Conservation (phyloP, 2,797 vertebrate genomes). For the Rhinichthys osculus region DNA sequence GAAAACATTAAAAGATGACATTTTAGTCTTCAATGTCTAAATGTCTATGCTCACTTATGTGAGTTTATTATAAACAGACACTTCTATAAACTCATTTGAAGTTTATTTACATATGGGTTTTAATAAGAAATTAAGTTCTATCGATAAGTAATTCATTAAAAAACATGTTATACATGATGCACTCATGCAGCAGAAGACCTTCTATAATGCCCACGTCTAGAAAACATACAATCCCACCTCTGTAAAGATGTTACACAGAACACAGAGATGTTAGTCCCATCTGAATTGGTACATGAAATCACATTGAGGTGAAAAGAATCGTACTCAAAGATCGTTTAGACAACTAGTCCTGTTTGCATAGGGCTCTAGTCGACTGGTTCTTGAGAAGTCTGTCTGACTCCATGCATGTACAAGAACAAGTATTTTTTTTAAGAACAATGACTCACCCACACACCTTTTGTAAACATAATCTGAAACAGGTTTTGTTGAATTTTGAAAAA, state of each 20-base stretch:
- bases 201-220: neutral
- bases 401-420: neutral
- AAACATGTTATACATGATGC: neutral
- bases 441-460: constrained; percentile 21
- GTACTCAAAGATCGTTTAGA: neutral
- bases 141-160: no score
- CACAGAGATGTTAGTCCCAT: neutral
- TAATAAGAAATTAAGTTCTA: no score
- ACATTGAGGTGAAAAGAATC: neutral
- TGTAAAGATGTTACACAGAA: no score
- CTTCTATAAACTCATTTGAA: no score
- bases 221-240: neutral
- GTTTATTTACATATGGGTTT: no score
- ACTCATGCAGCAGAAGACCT: neutral
- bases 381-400: neutral
- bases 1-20: no score
- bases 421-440: neutral
- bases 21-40: no score
- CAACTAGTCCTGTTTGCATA: neutral
- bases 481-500: neutral
- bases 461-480: constrained; percentile 14
- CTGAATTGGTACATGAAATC: neutral
- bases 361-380: neutral
- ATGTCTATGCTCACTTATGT: no score
- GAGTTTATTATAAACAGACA: no score